Conservation (phyloP, 2,888 invertebrate species). For the Quadroppia sp. region DNA sequence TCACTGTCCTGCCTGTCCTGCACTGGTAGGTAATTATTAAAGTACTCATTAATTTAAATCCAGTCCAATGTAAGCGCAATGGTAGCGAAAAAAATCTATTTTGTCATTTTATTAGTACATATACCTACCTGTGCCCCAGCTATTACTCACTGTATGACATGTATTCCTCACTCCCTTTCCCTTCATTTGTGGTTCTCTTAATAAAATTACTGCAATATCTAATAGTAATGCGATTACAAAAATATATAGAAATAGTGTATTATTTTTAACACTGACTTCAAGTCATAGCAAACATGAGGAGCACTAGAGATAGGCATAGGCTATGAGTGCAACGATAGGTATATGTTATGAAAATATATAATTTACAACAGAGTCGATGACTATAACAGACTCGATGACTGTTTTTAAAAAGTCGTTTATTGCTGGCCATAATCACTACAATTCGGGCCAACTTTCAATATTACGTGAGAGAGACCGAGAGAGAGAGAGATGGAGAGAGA, state of each 20-base stretch:
- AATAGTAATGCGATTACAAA: neutral
- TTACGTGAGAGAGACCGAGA: no score
- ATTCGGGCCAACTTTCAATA: slow-evolving; percentile 9
- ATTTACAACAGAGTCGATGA: slow-evolving; percentile 17
- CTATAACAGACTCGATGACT: no score
- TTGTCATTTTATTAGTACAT: slow-evolving; percentile 4
- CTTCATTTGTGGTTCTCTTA: neutral
- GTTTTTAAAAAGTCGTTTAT: slow-evolving; percentile 35
- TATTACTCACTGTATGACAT: neutral
- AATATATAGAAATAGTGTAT: slow-evolving; percentile 15
- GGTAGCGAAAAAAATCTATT: slow-evolving; percentile 12
- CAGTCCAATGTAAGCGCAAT: slow-evolving; percentile 3
- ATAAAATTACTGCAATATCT: slow-evolving; percentile 11
- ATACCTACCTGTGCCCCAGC: neutral
- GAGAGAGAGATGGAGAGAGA: no score
- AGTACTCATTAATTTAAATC: slow-evolving; percentile 35
- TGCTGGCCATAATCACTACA: slow-evolving; percentile 20
- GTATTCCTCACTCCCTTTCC: neutral
- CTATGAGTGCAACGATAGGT: neutral
- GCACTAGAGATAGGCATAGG: no score
- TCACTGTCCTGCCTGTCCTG: no score
- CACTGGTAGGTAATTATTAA: slow-evolving; percentile 30
- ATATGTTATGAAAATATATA: slow-evolving; percentile 20
- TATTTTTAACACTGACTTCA: neutral
- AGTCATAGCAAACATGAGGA: no score